A percentile compares a stretch with the other conserved stretches of the same genome.
Conservation (phyloP, 2,888 invertebrate genomes). For the Tineola bisselliella region DNA sequence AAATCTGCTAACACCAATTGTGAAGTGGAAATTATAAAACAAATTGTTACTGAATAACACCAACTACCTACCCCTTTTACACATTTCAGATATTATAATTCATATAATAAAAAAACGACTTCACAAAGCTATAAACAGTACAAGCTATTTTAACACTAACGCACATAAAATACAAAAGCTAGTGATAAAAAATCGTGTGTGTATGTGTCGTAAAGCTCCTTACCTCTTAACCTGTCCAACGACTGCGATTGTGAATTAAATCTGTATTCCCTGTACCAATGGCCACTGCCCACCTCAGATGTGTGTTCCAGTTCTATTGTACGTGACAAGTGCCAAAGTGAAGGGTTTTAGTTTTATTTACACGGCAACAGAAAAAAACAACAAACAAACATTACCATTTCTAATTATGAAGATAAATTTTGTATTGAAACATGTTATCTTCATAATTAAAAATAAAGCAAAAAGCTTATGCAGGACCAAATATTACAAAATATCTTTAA, state of each 20-base stretch:
- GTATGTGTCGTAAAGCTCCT: slow-evolving; percentile 22
- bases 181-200: neutral
- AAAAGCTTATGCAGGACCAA: neutral
- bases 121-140: too few relatives aligned
- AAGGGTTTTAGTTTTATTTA: slow-evolving; percentile 26
- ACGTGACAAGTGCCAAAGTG: slow-evolving; percentile 21
- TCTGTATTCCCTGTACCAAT: slow-evolving; percentile 73
- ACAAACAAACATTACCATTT: neutral
- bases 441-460: neutral
- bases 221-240: slow-evolving; percentile 64
- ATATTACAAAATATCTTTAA: too few relatives aligned
- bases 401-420: neutral
- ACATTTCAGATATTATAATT: too few relatives aligned
- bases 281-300: slow-evolving; percentile 67
- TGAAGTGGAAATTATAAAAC: too few relatives aligned
- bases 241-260: slow-evolving; percentile 72
- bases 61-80: too few relatives aligned
- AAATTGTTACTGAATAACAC: too few relatives aligned
- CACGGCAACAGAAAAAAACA: slow-evolving; percentile 54
- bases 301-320: slow-evolving; percentile 63
- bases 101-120: too few relatives aligned
- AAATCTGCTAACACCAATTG: too few relatives aligned
- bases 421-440: neutral
- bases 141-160: neutral
- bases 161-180: neutral